These are phyloP conservation scores for Cathartes aura DNA, from an alignment of 2,113 vertebrate species.

Conservation along the genomic window DNA sequence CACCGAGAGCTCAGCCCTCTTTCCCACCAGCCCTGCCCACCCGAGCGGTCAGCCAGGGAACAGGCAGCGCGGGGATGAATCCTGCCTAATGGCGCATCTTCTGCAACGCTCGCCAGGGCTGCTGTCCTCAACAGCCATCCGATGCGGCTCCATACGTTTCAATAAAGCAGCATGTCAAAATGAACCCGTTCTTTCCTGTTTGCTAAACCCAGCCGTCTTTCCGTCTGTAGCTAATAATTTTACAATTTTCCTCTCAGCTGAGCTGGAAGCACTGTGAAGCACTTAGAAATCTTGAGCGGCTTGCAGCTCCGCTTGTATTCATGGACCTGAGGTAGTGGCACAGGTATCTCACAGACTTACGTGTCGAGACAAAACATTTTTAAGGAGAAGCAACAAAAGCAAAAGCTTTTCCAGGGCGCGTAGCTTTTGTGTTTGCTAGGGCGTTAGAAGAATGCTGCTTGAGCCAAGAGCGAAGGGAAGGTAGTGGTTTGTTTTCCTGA, in stretches of 20 bases:
- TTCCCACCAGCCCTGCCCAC: background rate
- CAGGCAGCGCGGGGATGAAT: background rate
- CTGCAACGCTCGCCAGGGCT: background rate
- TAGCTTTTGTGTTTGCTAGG: background rate
- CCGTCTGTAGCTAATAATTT: background rate
- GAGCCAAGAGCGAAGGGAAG: fast-evolving
- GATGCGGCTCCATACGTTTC: background rate
- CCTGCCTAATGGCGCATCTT: background rate
- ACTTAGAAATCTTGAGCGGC: background rate
- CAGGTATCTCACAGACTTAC: background rate
- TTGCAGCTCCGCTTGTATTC: background rate
- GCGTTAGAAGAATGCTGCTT: background rate
- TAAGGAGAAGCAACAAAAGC: background rate
- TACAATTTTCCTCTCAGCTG: background rate
- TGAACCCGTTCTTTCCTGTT: fast-evolving
- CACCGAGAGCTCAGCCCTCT: background rate
- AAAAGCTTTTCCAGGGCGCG: background rate
- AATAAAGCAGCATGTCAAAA: fast-evolving
- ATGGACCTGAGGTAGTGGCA: background rate
- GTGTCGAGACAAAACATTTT: background rate
- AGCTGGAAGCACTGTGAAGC: background rate
- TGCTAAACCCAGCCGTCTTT: fast-evolving
- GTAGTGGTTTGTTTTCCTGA: background rate
- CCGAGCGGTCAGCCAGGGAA: background rate
- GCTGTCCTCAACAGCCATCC: background rate